Conservation (phyloP, 2,113 vertebrate species). For the Laterallus jamaicensis region DNA sequence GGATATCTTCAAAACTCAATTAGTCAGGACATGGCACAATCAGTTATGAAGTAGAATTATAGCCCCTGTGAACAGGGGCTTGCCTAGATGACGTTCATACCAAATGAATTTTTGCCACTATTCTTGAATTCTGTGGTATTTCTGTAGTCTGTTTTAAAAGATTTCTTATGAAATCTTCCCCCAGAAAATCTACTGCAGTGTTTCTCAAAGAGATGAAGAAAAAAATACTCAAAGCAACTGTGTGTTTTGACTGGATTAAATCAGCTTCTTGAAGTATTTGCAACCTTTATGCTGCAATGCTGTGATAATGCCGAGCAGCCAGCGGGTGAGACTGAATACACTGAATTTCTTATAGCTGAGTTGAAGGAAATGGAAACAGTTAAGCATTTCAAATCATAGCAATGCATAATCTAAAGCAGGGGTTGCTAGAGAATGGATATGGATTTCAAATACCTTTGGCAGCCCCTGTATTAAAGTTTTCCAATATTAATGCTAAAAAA, state of each 20-base stretch:
- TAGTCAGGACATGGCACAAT: neutral
- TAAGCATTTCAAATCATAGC: neutral
- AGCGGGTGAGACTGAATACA: neutral
- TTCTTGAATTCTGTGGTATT: neutral
- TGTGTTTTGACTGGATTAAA: neutral
- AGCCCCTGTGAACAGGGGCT: neutral
- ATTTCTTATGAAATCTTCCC: neutral
- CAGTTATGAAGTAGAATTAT: neutral
- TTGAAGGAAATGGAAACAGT: neutral
- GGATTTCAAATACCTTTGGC: neutral
- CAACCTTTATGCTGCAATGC: neutral
- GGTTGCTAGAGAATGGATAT: neutral
- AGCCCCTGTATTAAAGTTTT: neutral
- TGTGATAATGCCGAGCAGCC: neutral
- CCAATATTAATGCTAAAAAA: neutral
- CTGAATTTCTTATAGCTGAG: neutral
- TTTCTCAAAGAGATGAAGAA: neutral
- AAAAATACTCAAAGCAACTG: neutral
- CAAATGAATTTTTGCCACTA: neutral
- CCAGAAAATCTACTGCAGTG: neutral
- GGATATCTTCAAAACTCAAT: neutral
- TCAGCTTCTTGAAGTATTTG: neutral
- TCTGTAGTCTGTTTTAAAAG: neutral
- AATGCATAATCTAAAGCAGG: neutral
- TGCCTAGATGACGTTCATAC: neutral